These are phyloP conservation scores for Raillietiella orientalis DNA, from an alignment of 2,888 invertebrate species.

Conservation along the genomic window DNA sequence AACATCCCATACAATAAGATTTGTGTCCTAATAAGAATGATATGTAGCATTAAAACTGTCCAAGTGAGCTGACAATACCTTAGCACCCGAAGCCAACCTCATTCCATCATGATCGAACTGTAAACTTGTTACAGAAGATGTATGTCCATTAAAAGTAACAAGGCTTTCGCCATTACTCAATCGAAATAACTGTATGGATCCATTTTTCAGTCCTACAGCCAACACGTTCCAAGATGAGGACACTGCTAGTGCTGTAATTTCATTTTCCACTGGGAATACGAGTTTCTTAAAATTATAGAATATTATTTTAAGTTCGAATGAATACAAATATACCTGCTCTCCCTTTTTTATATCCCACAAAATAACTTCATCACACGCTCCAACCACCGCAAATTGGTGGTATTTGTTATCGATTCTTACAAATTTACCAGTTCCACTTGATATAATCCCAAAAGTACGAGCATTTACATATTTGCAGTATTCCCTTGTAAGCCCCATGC, in stretches of 20 bases:
- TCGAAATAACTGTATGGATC: conserved; percentile 50
- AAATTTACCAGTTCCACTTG: conserved; percentile 12
- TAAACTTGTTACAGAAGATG: conserved; percentile 41
- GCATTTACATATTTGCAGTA: conserved; percentile 58
- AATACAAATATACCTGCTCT: conserved; percentile 24
- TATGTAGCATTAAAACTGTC: background rate
- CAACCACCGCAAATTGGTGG: conserved; percentile 51
- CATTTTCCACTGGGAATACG: too few relatives aligned
- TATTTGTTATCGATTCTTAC: conserved; percentile 1
- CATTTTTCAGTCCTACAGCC: conserved; percentile 75
- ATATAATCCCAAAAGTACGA: conserved; percentile 60
- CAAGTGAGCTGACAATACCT: too few relatives aligned
- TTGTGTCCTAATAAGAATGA: conserved; percentile 31
- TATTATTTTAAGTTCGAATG: background rate
- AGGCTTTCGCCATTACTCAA: conserved; percentile 31
- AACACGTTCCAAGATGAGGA: conserved; percentile 41
- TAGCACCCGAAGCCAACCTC: conserved; percentile 56
- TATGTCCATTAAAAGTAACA: conserved; percentile 45
- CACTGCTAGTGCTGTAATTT: conserved; percentile 37
- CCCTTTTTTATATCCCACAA: conserved; percentile 74
- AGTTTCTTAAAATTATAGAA: background rate
- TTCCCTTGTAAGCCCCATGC: conserved; percentile 69
- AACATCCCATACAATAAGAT: conserved; percentile 77
- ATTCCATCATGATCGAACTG: conserved; percentile 53
- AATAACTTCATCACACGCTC: conserved; percentile 68